A percentile compares a stretch with the other conserved stretches of the same genome.
Conservation (phyloP, 2,888 invertebrate species). For the Steromphala cineraria region DNA sequence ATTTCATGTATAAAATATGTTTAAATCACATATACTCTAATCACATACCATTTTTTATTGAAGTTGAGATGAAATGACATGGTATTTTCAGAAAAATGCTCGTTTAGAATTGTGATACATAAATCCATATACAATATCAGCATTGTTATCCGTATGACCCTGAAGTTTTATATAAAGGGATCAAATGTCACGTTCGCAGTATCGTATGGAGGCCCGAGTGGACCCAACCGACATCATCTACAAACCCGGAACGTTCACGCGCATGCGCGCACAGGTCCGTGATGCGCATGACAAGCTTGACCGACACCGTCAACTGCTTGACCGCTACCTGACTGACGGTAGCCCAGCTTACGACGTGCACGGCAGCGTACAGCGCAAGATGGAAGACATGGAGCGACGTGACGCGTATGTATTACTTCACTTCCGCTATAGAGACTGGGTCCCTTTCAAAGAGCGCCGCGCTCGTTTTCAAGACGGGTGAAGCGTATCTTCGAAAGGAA, state of each 20-base stretch:
- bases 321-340: constrained; percentile 58
- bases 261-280: constrained; percentile 56
- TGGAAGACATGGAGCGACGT: constrained; percentile 26
- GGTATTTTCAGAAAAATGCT: too few relatives aligned
- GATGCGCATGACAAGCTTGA: constrained; percentile 64
- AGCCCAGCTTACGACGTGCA: constrained; percentile 16
- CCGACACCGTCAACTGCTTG: constrained; percentile 64
- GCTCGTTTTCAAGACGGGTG: too few relatives aligned
- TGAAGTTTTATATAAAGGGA: neutral
- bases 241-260: constrained; percentile 53
- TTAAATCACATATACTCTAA: too few relatives aligned
- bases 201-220: constrained; percentile 58
- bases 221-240: constrained; percentile 59
- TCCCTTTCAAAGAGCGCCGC: neutral
- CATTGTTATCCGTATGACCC: neutral
- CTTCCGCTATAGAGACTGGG: neutral
- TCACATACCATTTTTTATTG: too few relatives aligned
- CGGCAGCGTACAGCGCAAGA: constrained; percentile 24
- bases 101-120: too few relatives aligned
- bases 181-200: constrained; percentile 39
- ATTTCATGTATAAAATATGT: too few relatives aligned
- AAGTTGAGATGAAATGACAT: too few relatives aligned
- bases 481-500: too few relatives aligned
- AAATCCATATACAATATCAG: too few relatives aligned
- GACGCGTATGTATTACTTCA: constrained; percentile 24